Conservation (phyloP, 2,797 vertebrate species). For the Hemibagrus guttatus region DNA sequence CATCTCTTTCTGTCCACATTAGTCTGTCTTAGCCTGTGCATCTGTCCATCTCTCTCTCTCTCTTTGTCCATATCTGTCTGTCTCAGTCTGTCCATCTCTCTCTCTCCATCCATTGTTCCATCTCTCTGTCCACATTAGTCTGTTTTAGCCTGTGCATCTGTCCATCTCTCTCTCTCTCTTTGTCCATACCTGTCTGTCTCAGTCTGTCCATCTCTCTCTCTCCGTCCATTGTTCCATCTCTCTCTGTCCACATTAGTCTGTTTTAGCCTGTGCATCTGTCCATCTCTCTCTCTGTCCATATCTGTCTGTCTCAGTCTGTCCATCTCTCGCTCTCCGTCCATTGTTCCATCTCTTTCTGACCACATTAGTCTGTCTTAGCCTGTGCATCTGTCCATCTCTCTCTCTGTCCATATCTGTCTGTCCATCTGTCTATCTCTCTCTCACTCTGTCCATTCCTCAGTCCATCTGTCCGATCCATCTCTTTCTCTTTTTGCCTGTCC, state of each 20-base stretch:
- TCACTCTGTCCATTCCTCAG: background rate
- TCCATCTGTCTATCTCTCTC: background rate
- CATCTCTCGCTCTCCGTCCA: background rate
- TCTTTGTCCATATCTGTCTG: no score
- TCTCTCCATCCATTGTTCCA: background rate
- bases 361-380: background rate
- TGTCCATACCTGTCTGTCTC: no score
- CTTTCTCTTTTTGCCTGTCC: background rate
- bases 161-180: no score
- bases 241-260: no score
- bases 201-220: no score
- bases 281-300: background rate
- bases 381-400: background rate
- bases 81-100: background rate
- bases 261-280: no score
- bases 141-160: no score
- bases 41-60: background rate
- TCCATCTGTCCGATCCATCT: background rate
- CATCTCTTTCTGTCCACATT: no score
- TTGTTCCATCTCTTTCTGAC: no score
- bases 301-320: background rate
- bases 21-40: background rate
- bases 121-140: no score
- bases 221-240: background rate
- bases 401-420: background rate